A percentile compares a stretch with the other conserved stretches of the same genome.
These are phyloP conservation scores for Microcebus griseorufus DNA, from an alignment of 2,113 vertebrate species.

Conservation along the genomic window DNA sequence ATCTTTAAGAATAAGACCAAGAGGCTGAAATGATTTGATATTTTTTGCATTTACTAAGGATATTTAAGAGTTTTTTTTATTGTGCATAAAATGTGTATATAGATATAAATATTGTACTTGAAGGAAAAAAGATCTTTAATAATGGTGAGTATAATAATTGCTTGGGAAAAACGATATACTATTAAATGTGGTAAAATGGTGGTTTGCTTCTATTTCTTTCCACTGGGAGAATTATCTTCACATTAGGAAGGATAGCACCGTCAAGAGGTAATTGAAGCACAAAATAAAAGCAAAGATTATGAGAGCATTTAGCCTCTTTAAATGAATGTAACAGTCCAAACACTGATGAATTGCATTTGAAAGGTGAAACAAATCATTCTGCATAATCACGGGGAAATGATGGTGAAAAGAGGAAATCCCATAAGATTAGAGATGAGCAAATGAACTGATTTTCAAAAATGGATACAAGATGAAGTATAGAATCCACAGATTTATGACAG, in stretches of 20 bases:
- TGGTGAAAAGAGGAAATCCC: not conserved
- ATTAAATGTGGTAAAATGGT: slow-evolving; percentile 29
- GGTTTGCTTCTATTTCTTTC: slow-evolving; percentile 46
- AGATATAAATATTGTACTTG: not conserved
- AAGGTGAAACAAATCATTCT: slow-evolving; percentile 53
- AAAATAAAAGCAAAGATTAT: slow-evolving; percentile 70
- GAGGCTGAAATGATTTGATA: not conserved
- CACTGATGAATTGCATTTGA: slow-evolving; percentile 13
- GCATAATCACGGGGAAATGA: slow-evolving; percentile 33
- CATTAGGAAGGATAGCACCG: slow-evolving; percentile 27
- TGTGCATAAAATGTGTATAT: not conserved
- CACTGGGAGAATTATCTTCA: slow-evolving; percentile 55
- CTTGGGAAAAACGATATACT: not conserved
- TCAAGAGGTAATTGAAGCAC: slow-evolving; percentile 61
- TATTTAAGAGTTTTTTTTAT: not conserved
- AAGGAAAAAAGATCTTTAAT: not conserved
- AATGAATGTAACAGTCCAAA: slow-evolving; percentile 44
- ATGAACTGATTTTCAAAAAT: slow-evolving; percentile 14
- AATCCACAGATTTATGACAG: not conserved
- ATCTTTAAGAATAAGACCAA: not conserved
- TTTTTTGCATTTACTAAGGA: not conserved
- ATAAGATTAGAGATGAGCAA: not conserved
- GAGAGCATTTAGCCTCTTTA: slow-evolving; percentile 20
- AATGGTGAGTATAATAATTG: not conserved
- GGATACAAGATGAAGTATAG: not conserved